These are phyloP conservation scores for Boloria selene DNA, from an alignment of 2,888 invertebrate genomes.

Conservation along the genomic window DNA sequence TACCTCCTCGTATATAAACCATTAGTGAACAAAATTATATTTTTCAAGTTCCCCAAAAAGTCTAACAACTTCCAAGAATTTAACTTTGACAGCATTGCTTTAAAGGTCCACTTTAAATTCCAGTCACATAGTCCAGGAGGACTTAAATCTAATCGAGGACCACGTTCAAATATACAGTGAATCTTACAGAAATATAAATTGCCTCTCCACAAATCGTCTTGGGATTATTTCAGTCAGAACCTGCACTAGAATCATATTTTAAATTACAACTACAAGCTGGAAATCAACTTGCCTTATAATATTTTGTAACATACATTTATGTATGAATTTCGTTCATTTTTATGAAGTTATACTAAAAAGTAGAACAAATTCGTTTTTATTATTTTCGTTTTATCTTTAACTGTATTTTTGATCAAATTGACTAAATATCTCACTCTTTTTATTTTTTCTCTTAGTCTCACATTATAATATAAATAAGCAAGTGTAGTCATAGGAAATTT, in stretches of 20 bases:
- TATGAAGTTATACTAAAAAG: too few species aligned
- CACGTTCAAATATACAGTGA: conserved; percentile 21
- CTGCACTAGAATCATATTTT: conserved; percentile 27
- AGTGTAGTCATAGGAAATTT: too few species aligned
- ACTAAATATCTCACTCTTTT: too few species aligned
- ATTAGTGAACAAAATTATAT: too few species aligned
- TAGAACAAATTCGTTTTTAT: too few species aligned
- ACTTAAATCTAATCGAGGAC: conserved; percentile 17
- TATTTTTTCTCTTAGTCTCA: too few species aligned
- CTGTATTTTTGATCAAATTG: too few species aligned
- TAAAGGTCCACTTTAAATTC: conserved; percentile 20
- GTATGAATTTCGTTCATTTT: too few species aligned
- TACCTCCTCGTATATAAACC: too few species aligned
- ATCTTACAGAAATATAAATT: conserved; percentile 30
- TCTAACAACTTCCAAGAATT: not conserved
- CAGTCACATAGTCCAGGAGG: conserved; percentile 11
- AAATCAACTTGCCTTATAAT: not conserved
- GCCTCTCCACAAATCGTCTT: conserved; percentile 22
- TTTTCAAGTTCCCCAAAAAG: too few species aligned
- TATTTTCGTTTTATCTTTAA: too few species aligned
- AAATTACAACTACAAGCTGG: conserved; percentile 18
- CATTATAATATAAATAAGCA: too few species aligned
- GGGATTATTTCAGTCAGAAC: conserved; percentile 27
- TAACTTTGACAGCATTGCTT: conserved; percentile 3
- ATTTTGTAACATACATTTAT: not conserved